A percentile compares a stretch with the other conserved stretches of the same genome.
Conservation (phyloP, 2,888 invertebrate genomes). For the Drosophila peninsularis region DNA sequence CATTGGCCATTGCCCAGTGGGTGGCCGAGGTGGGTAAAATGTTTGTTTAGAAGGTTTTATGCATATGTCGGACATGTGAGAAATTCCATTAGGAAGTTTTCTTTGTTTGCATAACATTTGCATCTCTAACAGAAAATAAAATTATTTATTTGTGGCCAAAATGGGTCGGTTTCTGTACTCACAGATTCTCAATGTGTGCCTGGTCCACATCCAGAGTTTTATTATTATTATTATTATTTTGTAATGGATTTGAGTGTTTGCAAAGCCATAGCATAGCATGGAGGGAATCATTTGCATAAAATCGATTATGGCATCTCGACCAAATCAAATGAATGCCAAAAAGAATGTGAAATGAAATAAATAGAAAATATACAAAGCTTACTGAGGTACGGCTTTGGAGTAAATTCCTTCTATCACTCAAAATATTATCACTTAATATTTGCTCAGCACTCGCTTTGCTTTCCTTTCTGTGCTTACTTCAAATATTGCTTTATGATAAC, state of each 20-base stretch:
- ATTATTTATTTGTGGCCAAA: constrained; percentile 70
- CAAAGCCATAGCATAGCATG: constrained; percentile 32
- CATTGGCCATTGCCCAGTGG: constrained; percentile 33
- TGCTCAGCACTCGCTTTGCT: not conserved
- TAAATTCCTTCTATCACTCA: not conserved
- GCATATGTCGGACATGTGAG: constrained; percentile 77
- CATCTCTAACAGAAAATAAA: constrained; percentile 69
- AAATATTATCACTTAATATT: not conserved
- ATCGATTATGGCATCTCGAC: constrained; percentile 72
- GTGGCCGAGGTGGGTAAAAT: constrained; percentile 28
- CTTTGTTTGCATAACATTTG: constrained; percentile 79
- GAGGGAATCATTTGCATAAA: constrained; percentile 78
- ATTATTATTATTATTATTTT: constrained; percentile 78
- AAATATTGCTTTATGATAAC: too few relatives aligned
- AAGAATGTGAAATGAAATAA: constrained; percentile 31
- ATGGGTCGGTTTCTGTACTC: constrained; percentile 27
- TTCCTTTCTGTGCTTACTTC: too few relatives aligned
- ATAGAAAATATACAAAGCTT: not conserved
- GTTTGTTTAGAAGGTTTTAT: constrained; percentile 74
- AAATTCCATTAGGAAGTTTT: constrained; percentile 79
- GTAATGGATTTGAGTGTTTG: constrained; percentile 78
- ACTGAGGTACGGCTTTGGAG: not conserved
- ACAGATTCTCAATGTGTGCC: constrained; percentile 26
- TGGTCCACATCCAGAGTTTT: constrained; percentile 41
- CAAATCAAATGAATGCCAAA: constrained; percentile 72